phyloP scores from a whole-genome alignment of 2,113 vertebrate species.

The Canis aureus region DNA sequence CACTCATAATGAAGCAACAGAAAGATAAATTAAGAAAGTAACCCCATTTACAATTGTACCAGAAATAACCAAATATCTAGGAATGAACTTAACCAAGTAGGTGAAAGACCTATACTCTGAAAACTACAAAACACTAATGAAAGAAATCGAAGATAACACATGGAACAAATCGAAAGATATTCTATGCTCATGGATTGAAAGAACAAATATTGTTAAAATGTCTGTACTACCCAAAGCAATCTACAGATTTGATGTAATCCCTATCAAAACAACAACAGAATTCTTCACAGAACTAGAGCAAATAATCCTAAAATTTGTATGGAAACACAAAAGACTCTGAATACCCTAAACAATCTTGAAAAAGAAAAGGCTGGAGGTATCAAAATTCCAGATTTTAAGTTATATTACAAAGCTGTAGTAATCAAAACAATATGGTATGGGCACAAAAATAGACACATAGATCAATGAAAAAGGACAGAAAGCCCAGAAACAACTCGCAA shows the following conservation, averaged over 20 bases:
- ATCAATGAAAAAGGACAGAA: background rate
- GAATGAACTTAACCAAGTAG: background rate
- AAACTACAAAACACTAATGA: background rate
- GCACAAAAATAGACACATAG: background rate
- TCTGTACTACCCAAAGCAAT: background rate
- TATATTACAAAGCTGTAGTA: background rate
- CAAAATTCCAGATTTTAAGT: background rate
- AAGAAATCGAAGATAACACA: background rate
- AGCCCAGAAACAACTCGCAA: background rate
- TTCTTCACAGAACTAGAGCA: background rate
- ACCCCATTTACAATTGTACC: background rate
- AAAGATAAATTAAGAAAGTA: background rate
- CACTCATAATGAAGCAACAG: background rate
- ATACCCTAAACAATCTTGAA: background rate
- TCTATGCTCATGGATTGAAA: background rate
- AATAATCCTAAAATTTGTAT: background rate
- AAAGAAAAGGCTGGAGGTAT: background rate
- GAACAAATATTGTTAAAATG: background rate
- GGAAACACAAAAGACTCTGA: background rate
- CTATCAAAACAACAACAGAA: background rate
- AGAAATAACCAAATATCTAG: background rate
- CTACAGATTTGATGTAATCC: background rate
- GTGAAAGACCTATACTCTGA: background rate
- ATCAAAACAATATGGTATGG: background rate
- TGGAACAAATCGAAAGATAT: background rate